A percentile compares a stretch with the other conserved stretches of the same genome.
Evolutionary conservation across 2,888 invertebrate species (phyloP).

Genomic region (Pterobdella sp.): DNA sequence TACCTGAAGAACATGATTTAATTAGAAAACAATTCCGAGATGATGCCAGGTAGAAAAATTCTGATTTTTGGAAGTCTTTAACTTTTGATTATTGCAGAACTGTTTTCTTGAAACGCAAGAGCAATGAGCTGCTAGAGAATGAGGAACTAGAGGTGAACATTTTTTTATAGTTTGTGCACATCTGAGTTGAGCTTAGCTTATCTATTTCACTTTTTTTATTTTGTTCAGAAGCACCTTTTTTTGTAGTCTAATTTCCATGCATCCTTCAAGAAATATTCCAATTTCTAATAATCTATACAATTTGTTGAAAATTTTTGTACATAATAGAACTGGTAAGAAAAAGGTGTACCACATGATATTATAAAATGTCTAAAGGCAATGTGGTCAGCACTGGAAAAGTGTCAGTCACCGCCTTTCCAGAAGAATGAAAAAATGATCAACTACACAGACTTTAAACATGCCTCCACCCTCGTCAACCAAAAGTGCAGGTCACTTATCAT

Average conservation of each 20-base stretch:
- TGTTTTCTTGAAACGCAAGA: slow-evolving; percentile 74
- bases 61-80: background rate
- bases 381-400: slow-evolving; percentile 74
- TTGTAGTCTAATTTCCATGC: background rate
- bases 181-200: background rate
- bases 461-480: slow-evolving; percentile 65
- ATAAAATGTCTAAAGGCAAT: slow-evolving; percentile 56
- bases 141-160: slow-evolving; percentile 62
- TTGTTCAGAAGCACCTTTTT: background rate
- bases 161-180: no score
- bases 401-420: slow-evolving; percentile 65
- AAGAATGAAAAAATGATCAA: slow-evolving; percentile 76
- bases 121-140: slow-evolving; percentile 73
- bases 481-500: slow-evolving; percentile 71
- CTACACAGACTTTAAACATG: slow-evolving; percentile 74
- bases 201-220: background rate
- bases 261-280: background rate
- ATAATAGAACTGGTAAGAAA: background rate
- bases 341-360: background rate
- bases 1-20: slow-evolving; percentile 69
- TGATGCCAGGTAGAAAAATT: slow-evolving; percentile 59
- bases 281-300: background rate
- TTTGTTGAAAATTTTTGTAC: slow-evolving; percentile 3
- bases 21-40: slow-evolving; percentile 73
- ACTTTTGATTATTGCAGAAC: slow-evolving; percentile 55